Evolutionary conservation across 2,888 invertebrate species (phyloP).

Genomic region (Cylloceria caligata): DNA sequence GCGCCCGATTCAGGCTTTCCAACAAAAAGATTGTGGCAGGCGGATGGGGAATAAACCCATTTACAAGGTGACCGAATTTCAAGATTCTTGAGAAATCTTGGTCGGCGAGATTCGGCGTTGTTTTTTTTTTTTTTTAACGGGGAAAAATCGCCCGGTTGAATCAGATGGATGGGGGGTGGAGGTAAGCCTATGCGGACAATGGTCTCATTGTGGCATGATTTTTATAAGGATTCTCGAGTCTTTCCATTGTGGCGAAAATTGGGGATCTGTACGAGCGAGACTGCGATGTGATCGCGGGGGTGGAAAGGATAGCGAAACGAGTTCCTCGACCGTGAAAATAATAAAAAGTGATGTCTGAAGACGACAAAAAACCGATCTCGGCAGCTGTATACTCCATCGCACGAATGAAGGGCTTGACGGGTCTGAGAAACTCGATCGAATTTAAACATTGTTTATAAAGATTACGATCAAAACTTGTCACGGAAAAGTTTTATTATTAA

Average conservation of each 20-base stretch:
- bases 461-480: slow-evolving; percentile 37
- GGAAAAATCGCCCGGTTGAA: slow-evolving; percentile 76
- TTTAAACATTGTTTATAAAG: slow-evolving; percentile 40
- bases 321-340: slow-evolving; percentile 76
- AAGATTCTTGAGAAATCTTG: slow-evolving; percentile 69
- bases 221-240: slow-evolving; percentile 79
- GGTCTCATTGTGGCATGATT: slow-evolving; percentile 78
- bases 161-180: slow-evolving; percentile 79
- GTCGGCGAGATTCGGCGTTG: slow-evolving; percentile 60
- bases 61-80: slow-evolving; percentile 69
- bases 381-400: slow-evolving; percentile 69
- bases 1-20: slow-evolving; percentile 16
- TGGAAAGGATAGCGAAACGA: slow-evolving; percentile 80
- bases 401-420: slow-evolving; percentile 49
- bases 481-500: slow-evolving; percentile 3
- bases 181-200: slow-evolving; percentile 79
- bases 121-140: slow-evolving; percentile 62
- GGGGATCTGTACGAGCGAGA: slow-evolving; percentile 75
- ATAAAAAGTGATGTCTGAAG: slow-evolving; percentile 49
- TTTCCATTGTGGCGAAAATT: slow-evolving; percentile 81
- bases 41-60: slow-evolving; percentile 67
- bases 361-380: slow-evolving; percentile 48
- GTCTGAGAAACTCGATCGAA: slow-evolving; percentile 46
- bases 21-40: slow-evolving; percentile 36
- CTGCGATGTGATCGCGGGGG: slow-evolving; percentile 74